Base-by-base conservation (phyloP, 2,113 vertebrate species). In the Felis catus region DNA sequence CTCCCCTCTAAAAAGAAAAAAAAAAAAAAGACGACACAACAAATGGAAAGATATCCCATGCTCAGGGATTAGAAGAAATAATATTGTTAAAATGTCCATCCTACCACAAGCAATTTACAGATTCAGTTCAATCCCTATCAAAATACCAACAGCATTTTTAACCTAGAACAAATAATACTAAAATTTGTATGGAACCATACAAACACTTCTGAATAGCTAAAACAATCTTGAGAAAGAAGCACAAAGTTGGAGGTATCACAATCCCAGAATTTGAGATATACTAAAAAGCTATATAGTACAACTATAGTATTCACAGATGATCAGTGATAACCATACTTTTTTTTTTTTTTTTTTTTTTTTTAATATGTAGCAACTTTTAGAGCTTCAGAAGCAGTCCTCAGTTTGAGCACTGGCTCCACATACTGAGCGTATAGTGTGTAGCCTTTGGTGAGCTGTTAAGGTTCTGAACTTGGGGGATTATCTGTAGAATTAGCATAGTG, bases 321-420 rank as follows among this genome's bases (percentile, higher is more conserved):
- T 68, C 45, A 53, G 7, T 39, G 58, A 48, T 81, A 89, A 81
- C 5, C 33, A 48, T 84, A 80, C 7, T 10, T n/a, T 15, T 33
- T 11, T 79, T 88, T 88, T 96, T 15, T 33, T 11, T 79, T 88
- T 88, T 96, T 11, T 79, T 88, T 88, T 96, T 70, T 61, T 85
- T 58, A 85, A n/a, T 94, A 78, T 31, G 23, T 1, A 36, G 58
- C 51, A 88, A 80, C 13, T 41, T 74, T 68, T 53, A 70, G 27
- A 76, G 41, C 23, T 91, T 92, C 12, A 66, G 65, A 94, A 23
- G 65, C 21, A 41, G 48, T 74, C 55, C 71, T 85, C 33, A 41
- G 5, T 82, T 92, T 95, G 58, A 97, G 58, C 36, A 76, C 3
- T 61, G 36, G 33, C n/a, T 80, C 21, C 16, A 41, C 66, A 68